Evolutionary conservation across 2,797 vertebrate species (phyloP).

Genomic region (Thaleichthys pacificus): DNA sequence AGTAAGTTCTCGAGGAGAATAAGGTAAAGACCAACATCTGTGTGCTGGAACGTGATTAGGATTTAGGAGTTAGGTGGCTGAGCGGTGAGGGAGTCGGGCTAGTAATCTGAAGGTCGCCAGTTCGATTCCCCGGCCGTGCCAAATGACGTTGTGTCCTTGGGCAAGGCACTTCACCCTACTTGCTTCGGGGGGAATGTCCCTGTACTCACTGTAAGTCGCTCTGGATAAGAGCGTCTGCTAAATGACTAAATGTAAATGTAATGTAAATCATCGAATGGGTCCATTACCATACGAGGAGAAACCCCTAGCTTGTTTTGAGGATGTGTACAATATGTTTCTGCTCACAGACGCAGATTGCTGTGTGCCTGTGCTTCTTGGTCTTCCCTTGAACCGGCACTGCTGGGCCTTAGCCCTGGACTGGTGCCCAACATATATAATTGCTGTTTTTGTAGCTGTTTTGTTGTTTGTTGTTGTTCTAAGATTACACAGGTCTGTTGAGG

Average conservation of each 20-base stretch:
- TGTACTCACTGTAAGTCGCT: too few species aligned
- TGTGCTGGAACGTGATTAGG: background rate
- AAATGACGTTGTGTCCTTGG: too few species aligned
- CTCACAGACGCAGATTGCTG: conserved; percentile 35
- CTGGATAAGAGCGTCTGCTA: too few species aligned
- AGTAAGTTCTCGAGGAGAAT: background rate
- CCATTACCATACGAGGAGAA: background rate
- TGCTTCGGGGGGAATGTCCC: too few species aligned
- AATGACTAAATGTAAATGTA: too few species aligned
- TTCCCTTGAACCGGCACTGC: conserved; percentile 42
- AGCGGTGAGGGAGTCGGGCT: too few species aligned
- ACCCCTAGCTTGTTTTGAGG: conserved; percentile 24
- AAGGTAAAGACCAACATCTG: background rate
- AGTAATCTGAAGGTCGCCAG: too few species aligned
- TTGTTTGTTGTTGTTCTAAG: conserved; percentile 48
- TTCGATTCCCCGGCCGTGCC: too few species aligned
- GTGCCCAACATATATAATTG: conserved; percentile 50
- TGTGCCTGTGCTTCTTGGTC: conserved; percentile 27
- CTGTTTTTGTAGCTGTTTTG: conserved; percentile 36
- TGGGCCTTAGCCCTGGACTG: conserved; percentile 34
- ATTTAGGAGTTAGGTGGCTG: too few species aligned
- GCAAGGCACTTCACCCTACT: too few species aligned
- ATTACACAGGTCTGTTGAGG: conserved; percentile 1
- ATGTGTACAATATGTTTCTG: conserved; percentile 19
- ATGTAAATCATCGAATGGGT: too few species aligned